Conservation (phyloP, 2,113 vertebrate species). For the Psilopsiagon aymara region DNA sequence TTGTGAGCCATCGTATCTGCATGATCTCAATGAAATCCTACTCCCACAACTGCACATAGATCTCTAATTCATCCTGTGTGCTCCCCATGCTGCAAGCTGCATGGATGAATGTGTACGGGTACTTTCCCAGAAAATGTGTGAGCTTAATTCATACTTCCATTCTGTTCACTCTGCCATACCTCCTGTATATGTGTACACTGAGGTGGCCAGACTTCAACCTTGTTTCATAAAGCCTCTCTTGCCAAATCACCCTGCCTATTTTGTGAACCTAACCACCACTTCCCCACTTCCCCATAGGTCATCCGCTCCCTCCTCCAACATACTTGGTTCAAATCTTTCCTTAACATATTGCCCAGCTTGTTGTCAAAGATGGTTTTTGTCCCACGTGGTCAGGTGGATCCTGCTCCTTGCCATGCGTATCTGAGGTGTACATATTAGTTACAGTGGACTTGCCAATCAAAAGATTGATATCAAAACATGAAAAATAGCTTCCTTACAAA, state of each 20-base stretch:
- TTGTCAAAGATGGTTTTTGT: not conserved
- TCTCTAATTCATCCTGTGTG: not conserved
- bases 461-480: not conserved
- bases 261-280: not conserved
- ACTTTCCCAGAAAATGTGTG: not conserved
- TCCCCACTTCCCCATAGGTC: not conserved
- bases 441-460: not conserved
- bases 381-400: not conserved
- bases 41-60: too few relatives aligned
- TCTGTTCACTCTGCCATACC: not conserved
- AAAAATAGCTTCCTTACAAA: not conserved
- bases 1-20: not conserved
- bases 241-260: not conserved
- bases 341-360: not conserved
- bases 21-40: not conserved
- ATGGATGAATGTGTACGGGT: too few relatives aligned
- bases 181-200: not conserved
- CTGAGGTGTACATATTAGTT: not conserved
- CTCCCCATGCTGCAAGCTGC: not conserved
- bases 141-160: not conserved
- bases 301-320: rapidly evolving
- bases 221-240: not conserved
- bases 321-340: not conserved
- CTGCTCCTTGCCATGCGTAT: not conserved
- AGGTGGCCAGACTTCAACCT: not conserved